Evolutionary conservation across 1,140 invertebrate species (phyloP), one percentile per base, ranked within the genome.

Genomic region (Drosophila pectinifera): DNA sequence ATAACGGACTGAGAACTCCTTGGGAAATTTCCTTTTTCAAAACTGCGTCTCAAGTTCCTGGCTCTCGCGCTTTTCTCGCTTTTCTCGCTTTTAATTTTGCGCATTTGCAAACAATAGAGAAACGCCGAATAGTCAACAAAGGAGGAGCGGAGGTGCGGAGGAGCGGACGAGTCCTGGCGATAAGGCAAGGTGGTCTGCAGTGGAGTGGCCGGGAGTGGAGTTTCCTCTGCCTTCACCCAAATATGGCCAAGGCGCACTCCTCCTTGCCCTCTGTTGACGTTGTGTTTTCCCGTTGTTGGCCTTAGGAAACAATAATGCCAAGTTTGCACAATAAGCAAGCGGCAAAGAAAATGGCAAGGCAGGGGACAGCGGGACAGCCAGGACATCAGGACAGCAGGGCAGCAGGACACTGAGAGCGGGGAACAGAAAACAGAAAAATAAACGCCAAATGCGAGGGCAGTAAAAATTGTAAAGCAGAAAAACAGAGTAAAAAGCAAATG

Each of bases 271-370:
- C 83, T 76, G 83, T 89, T 88, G 83, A 78, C 83, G 80, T 90
- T 85, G 73, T 89, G 85, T 90, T 84, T 90, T 89, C 84, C 67
- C 68, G 59, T 78, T 89, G 73, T 78, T 88, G 77, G 85, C 85
- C 84, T 89, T 89, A 89, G 85, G 84, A 89, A 90, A 89, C 84
- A 89, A 89, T 89, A 89, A 89, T 89, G 84, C 85, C 84, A 90
- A 89, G 84, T 89, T 89, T 89, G 84, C 84, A 89, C 84, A 89
- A 89, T 90, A 81, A 83, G 76, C 72, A 70, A 82, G 68, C 68
- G 73, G 64, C 75, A 69, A 49, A 45, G 68, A 54, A 68, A 64
- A 45, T 49, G 51, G 41, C 26, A 56, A 10, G 24, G 39, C 20
- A n/a, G 2, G 16, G 5, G 11, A 38, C 13, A 6, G 28, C 28